A percentile compares a stretch with the other conserved stretches of the same genome.
phyloP scores from a whole-genome alignment of 1,140 invertebrate genomes.

The Drosophila nannoptera region DNA sequence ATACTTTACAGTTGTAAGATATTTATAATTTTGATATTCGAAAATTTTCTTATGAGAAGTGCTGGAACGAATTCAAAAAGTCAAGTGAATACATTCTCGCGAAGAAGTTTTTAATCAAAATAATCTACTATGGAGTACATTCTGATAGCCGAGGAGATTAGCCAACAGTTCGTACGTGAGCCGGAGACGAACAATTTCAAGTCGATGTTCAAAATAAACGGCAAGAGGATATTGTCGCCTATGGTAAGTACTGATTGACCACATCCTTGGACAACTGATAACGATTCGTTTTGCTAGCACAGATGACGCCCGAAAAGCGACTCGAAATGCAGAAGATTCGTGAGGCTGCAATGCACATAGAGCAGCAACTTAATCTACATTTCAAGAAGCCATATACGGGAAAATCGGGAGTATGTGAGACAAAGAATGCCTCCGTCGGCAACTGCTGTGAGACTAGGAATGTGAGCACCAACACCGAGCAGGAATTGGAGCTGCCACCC shows the following conservation, averaged over 20 bases:
- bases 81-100: constrained; percentile 6
- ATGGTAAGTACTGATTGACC: constrained; percentile 35
- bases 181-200: constrained; percentile 5
- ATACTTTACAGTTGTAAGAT: too few species aligned
- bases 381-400: background rate
- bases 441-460: background rate
- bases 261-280: background rate
- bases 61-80: background rate
- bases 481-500: background rate
- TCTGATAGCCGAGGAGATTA: constrained; percentile 23
- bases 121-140: constrained; percentile 29
- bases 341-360: constrained; percentile 27
- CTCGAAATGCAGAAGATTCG: constrained; percentile 47
- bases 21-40: too few species aligned
- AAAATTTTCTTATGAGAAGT: background rate
- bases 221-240: constrained; percentile 41
- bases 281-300: too few species aligned
- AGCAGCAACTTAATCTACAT: background rate
- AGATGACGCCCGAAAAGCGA: constrained; percentile 47
- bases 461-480: constrained; percentile 35
- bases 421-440: too few species aligned
- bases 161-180: background rate
- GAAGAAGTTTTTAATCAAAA: constrained; percentile 3
- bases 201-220: constrained; percentile 34
- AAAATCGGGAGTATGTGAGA: too few species aligned